Conservation (phyloP, 1,140 invertebrate species). For the Drosophila hydei region DNA sequence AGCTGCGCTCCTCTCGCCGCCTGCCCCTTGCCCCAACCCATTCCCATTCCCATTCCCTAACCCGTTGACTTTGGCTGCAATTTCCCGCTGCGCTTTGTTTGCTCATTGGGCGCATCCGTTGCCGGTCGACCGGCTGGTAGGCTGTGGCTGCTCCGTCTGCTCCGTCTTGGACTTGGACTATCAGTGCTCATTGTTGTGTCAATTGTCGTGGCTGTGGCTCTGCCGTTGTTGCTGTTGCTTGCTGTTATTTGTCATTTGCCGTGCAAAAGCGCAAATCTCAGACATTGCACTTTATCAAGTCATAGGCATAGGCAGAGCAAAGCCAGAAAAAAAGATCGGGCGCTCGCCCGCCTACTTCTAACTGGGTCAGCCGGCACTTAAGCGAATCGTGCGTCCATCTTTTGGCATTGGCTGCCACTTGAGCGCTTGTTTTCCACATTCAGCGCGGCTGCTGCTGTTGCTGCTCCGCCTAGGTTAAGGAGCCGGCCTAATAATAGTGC, state of each 20-base stretch:
- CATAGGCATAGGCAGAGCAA: slow-evolving; percentile 50
- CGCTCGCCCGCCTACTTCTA: slow-evolving; percentile 33
- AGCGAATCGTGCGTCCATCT: slow-evolving; percentile 73
- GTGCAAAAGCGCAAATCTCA: slow-evolving; percentile 70
- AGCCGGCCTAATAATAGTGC: slow-evolving; percentile 68
- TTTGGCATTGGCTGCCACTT: slow-evolving; percentile 75
- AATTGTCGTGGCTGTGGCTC: slow-evolving; percentile 66
- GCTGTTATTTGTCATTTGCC: slow-evolving; percentile 68
- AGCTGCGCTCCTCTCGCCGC: neutral
- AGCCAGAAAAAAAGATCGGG: neutral
- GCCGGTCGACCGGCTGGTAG: slow-evolving; percentile 44
- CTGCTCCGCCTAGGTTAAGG: slow-evolving; percentile 48
- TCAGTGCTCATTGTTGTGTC: slow-evolving; percentile 78
- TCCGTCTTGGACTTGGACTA: slow-evolving; percentile 37
- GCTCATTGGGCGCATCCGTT: slow-evolving; percentile 82
- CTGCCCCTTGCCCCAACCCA: neutral
- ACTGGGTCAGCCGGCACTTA: slow-evolving; percentile 78
- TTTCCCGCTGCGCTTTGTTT: slow-evolving; percentile 81
- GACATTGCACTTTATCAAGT: slow-evolving; percentile 74
- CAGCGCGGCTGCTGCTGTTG: neutral
- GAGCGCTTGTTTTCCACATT: slow-evolving; percentile 37
- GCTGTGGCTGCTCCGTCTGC: neutral
- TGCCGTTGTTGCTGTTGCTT: slow-evolving; percentile 20
- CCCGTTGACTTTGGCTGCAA: slow-evolving; percentile 49
- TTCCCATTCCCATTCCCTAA: neutral